Percentiles rank a stretch among this genome's conserved stretches.
phyloP scores from a whole-genome alignment of 2,113 vertebrate species.

The Sinocyclocheilus anshuiensis region DNA sequence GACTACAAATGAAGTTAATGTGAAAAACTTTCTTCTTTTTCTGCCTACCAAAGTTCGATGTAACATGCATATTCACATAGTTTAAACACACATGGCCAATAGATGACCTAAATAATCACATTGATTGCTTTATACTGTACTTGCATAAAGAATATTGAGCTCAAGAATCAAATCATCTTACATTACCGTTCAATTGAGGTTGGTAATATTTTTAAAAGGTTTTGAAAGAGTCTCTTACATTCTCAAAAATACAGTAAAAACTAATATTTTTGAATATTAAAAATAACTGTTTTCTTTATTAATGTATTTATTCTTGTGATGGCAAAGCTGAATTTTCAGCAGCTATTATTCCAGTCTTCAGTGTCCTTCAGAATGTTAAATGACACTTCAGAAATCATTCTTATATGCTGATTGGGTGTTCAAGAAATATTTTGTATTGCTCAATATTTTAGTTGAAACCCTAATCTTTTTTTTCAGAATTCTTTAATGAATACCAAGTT shows the following conservation, averaged over 20 bases:
- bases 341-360: neutral
- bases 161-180: neutral
- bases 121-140: neutral
- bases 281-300: neutral
- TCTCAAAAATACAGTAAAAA: neutral
- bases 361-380: neutral
- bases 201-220: neutral
- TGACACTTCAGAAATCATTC: neutral
- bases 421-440: neutral
- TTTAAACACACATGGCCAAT: too few species aligned
- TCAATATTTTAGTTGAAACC: neutral
- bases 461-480: neutral
- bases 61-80: too few species aligned
- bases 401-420: neutral
- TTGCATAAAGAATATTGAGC: neutral
- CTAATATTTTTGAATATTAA: too few species aligned
- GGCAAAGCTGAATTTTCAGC: neutral
- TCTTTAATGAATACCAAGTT: neutral
- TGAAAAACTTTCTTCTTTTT: too few species aligned
- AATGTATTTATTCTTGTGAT: neutral
- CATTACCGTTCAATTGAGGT: neutral
- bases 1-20: neutral
- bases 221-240: neutral
- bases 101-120: neutral
- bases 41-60: too few species aligned